These are phyloP conservation scores for Subacronicta megacephala DNA, from an alignment of 2,888 invertebrate species.

Conservation along the genomic window DNA sequence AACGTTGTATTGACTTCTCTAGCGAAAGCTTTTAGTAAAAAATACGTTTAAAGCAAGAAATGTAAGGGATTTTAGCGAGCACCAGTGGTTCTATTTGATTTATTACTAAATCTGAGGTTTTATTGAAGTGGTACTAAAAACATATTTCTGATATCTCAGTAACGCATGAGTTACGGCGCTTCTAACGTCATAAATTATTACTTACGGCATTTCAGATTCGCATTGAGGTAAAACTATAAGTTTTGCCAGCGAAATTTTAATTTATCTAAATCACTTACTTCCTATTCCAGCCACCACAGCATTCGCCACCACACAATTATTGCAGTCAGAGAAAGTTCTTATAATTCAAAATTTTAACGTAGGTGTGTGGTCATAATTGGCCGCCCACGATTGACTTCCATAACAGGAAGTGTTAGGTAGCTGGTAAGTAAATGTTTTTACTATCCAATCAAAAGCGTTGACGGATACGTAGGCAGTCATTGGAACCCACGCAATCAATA, in stretches of 20 bases:
- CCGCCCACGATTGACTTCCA: slow-evolving; percentile 44
- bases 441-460: slow-evolving; percentile 18
- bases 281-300: slow-evolving; percentile 19
- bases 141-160: slow-evolving; percentile 15
- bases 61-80: slow-evolving; percentile 32
- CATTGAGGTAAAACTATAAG: neutral
- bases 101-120: slow-evolving; percentile 38
- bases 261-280: slow-evolving; percentile 1
- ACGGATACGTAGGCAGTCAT: slow-evolving; percentile 5
- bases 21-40: slow-evolving; percentile 38
- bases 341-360: slow-evolving; percentile 31
- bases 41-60: slow-evolving; percentile 31
- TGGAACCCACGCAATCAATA: slow-evolving; percentile 19
- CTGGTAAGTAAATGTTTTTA: slow-evolving; percentile 12
- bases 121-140: slow-evolving; percentile 22
- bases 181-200: slow-evolving; percentile 11
- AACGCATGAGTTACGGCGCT: neutral
- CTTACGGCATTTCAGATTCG: neutral
- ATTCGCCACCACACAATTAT: slow-evolving; percentile 22
- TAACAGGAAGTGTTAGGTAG: slow-evolving; percentile 35
- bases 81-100: slow-evolving; percentile 37
- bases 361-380: slow-evolving; percentile 34
- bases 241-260: neutral
- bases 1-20: slow-evolving; percentile 40
- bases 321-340: slow-evolving; percentile 49